Evolutionary conservation across 2,113 vertebrate species (phyloP).

Genomic region (Hyaena hyaena): DNA sequence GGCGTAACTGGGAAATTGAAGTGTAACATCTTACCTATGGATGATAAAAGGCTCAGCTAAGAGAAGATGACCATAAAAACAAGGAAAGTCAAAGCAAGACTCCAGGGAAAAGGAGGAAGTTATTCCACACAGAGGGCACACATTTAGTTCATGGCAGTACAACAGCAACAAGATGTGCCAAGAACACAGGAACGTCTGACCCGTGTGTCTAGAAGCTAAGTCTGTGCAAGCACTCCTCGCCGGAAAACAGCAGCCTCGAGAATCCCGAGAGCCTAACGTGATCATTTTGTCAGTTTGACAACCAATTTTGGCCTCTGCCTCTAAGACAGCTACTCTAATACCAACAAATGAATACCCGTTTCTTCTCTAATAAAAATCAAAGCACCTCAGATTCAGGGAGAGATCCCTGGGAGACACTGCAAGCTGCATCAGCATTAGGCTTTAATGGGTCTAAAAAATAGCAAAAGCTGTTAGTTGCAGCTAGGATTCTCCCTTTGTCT

Average conservation of each 20-base stretch:
- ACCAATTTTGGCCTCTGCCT: neutral
- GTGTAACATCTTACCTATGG: neutral
- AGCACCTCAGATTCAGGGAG: neutral
- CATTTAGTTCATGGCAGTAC: neutral
- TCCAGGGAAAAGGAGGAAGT: neutral
- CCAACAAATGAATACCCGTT: neutral
- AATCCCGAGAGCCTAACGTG: neutral
- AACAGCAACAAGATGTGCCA: neutral
- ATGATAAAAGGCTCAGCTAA: neutral
- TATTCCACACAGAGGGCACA: neutral
- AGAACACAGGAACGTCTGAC: neutral
- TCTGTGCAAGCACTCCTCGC: neutral
- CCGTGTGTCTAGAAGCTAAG: neutral
- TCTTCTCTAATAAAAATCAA: constrained; percentile 7
- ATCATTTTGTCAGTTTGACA: neutral
- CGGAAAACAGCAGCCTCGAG: neutral
- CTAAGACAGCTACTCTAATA: neutral
- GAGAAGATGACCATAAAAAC: neutral
- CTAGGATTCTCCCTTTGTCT: neutral
- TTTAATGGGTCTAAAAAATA: neutral
- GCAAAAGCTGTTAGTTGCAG: neutral
- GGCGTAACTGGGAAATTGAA: neutral
- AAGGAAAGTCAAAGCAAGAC: neutral
- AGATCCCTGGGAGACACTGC: neutral
- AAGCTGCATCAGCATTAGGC: neutral